These are phyloP conservation scores for Camponotus vicinus DNA, from an alignment of 1,140 invertebrate species.

Conservation along the genomic window DNA sequence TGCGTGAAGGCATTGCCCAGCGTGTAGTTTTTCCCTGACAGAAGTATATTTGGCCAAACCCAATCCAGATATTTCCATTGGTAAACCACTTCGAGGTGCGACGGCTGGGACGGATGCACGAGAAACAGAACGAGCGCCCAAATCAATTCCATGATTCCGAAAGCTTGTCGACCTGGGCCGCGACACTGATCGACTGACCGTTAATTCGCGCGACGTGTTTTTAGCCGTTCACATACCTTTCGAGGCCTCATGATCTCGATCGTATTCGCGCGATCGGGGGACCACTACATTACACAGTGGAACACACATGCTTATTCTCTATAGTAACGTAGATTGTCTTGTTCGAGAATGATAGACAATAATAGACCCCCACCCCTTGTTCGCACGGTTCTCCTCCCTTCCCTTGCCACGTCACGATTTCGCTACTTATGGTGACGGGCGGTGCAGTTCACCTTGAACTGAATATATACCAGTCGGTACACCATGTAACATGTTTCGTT, in stretches of 20 bases:
- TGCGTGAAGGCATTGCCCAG: slow-evolving; percentile 83
- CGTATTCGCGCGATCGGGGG: slow-evolving; percentile 69
- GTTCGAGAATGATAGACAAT: slow-evolving; percentile 36
- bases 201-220: slow-evolving; percentile 47
- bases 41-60: slow-evolving; percentile 77
- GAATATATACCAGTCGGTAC: slow-evolving; percentile 66
- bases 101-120: slow-evolving; percentile 6
- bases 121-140: slow-evolving; percentile 37
- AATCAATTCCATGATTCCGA: slow-evolving; percentile 39
- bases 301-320: slow-evolving; percentile 71
- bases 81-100: slow-evolving; percentile 75
- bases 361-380: slow-evolving; percentile 69
- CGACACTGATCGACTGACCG: slow-evolving; percentile 40
- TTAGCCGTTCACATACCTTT: neutral
- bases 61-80: slow-evolving; percentile 84
- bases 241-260: slow-evolving; percentile 45
- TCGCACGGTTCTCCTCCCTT: too few species aligned
- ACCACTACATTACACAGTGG: slow-evolving; percentile 72
- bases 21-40: slow-evolving; percentile 80
- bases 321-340: slow-evolving; percentile 54
- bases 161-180: neutral
- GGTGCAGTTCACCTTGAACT: slow-evolving; percentile 77
- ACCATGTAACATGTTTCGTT: slow-evolving; percentile 66
- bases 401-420: slow-evolving; percentile 63
- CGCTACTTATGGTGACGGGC: slow-evolving; percentile 74